Evolutionary conservation across 2,113 vertebrate genomes (phyloP), one percentile per base, ranked within the genome.

Genomic region (Hymenochirus boettgeri): DNA sequence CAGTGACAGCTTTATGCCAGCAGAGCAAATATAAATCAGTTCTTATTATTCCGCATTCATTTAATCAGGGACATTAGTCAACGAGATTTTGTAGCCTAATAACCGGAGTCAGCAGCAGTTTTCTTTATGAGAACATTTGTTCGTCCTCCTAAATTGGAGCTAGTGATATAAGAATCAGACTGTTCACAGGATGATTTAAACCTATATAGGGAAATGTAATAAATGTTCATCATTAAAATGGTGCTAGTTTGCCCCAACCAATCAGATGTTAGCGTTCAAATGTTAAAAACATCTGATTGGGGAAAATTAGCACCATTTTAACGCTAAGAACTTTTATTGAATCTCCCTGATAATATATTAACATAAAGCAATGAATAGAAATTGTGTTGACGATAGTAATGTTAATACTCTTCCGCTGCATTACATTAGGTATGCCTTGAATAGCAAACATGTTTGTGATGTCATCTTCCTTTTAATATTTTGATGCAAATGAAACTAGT

Each of bases 41-140:
- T 79, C 83, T 88, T 88, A 91, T 91, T 91, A 91, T 89, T 89
- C 84, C 77, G 85, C 83, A 88, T 91, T 89, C 88, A 86, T 90
- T 90, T 89, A 90, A 88, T 88, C 84, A 76, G 78, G 73, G 75
- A 86, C 86, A 88, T 89, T 87, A 88, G 88, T 90, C 88, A 86
- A 80, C 0, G 75, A 89, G 86, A 89, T 89, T 91, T 88, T 85
- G 76, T 76, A 83, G 83, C 78, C 85, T 87, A 88, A 88, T 90
- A 90, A 90, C 89, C 86, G 89, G 86, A 82, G 83, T 73, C 80
- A 85, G 83, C 75, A 85, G 86, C 86, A 86, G 86, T 89, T 89
- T 88, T 89, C 87, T 90, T 90, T 89, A 88, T 87, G 84, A 86
- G 86, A 84, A 81, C 81, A 88, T 86, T 87, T 86, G 88, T 88